Percentiles rank a stretch among this genome's conserved stretches.
Evolutionary conservation across 2,888 invertebrate species (phyloP).

Genomic region (Neelides folsomi): DNA sequence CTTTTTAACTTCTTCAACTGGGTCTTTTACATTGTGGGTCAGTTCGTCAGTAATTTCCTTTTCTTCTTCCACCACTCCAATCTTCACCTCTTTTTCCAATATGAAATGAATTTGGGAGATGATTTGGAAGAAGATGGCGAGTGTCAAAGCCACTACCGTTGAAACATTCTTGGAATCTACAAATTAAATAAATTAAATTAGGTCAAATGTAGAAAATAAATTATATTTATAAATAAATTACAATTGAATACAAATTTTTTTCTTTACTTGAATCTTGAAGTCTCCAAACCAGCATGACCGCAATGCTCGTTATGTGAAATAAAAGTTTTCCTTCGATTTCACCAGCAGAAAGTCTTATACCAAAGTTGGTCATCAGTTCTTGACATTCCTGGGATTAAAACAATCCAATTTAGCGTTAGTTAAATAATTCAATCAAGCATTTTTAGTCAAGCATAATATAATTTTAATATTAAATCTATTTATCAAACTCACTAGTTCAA

Average conservation of each 20-base stretch:
- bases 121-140: conserved; percentile 25
- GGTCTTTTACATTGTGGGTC: not conserved
- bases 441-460: too few species aligned
- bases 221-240: not conserved
- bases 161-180: conserved; percentile 26
- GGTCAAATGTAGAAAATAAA: not conserved
- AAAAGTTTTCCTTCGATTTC: conserved; percentile 24
- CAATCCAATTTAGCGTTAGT: conserved; percentile 1
- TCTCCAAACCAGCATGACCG: conserved; percentile 24
- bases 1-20: not conserved
- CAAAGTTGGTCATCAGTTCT: conserved; percentile 24
- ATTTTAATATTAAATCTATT: too few species aligned
- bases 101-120: conserved; percentile 19
- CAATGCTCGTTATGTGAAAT: conserved; percentile 22
- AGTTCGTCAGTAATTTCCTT: not conserved
- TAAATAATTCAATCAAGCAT: not conserved
- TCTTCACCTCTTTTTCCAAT: conserved; percentile 17
- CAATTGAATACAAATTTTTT: not conserved
- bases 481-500: conserved; percentile 22
- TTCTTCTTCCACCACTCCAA: not conserved
- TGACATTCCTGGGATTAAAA: conserved; percentile 13
- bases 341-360: conserved; percentile 17
- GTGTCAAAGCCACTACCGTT: conserved; percentile 25
- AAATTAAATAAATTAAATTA: conserved; percentile 2
- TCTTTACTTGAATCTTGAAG: conserved; percentile 23